Conservation (phyloP, 2,888 invertebrate genomes). For the Sipunculus nudus region DNA sequence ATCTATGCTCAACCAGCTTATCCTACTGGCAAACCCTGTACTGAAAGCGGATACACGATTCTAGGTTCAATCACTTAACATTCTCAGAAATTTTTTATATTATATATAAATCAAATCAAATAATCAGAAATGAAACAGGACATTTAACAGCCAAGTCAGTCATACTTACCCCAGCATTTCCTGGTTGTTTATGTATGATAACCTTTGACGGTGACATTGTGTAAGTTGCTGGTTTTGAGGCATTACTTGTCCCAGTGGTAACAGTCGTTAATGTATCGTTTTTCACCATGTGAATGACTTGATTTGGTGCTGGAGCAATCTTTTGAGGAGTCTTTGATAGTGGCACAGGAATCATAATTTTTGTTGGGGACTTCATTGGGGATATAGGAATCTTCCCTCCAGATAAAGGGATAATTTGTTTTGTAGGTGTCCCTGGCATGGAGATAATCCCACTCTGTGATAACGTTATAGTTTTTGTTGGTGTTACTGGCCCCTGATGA, state of each 20-base stretch:
- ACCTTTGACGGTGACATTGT: conserved; percentile 62
- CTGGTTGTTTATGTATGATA: conserved; percentile 55
- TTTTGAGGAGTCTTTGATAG: conserved; percentile 77
- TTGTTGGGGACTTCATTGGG: conserved; percentile 69
- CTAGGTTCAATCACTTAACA: too few relatives aligned
- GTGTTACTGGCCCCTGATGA: too few relatives aligned
- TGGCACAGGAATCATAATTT: conserved; percentile 69
- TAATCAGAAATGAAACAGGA: too few relatives aligned
- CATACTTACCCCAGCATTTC: conserved; percentile 55
- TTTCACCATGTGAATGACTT: conserved; percentile 43
- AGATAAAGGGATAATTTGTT: conserved; percentile 46
- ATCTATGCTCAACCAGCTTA: too few relatives aligned
- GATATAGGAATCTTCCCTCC: conserved; percentile 59
- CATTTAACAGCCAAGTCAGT: too few relatives aligned
- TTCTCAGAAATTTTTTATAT: too few relatives aligned
- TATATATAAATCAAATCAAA: too few relatives aligned
- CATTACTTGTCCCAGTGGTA: conserved; percentile 28
- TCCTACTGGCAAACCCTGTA: too few relatives aligned
- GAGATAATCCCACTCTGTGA: too few relatives aligned
- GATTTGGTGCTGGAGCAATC: conserved; percentile 73
- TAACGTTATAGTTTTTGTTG: too few relatives aligned
- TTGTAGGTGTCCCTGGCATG: conserved; percentile 50
- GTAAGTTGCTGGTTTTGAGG: conserved; percentile 37
- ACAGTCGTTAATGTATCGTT: conserved; percentile 29
- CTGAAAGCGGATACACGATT: too few relatives aligned